Evolutionary conservation across 2,797 vertebrate species (phyloP).

Genomic region (Kryptolebias ocellatus): DNA sequence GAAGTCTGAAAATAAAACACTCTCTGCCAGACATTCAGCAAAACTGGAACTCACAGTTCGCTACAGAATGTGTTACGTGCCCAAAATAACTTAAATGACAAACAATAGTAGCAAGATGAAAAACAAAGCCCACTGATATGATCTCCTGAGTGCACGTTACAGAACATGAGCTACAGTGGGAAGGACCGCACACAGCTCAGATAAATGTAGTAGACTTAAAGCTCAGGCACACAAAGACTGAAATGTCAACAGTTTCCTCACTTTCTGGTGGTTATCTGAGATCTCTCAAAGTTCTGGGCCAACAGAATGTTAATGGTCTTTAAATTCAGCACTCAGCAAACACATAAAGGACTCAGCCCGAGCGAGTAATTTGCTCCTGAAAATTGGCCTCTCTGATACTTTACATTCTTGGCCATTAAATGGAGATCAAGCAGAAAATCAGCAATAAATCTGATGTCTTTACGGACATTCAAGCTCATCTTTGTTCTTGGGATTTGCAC

Average conservation of each 20-base stretch:
- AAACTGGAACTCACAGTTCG: neutral
- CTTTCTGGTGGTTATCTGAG: slow-evolving; percentile 4
- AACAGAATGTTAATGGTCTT: slow-evolving; percentile 68
- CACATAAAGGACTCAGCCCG: slow-evolving; percentile 65
- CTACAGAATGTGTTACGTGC: neutral
- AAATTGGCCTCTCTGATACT: slow-evolving; percentile 64
- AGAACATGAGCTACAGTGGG: neutral
- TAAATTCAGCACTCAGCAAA: slow-evolving; percentile 74
- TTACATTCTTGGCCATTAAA: slow-evolving; percentile 62
- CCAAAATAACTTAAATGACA: neutral
- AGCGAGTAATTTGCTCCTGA: slow-evolving; percentile 65
- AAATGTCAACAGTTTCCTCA: slow-evolving; percentile 46
- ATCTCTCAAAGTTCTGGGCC: slow-evolving; percentile 47
- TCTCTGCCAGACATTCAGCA: neutral
- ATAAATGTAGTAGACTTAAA: slow-evolving; percentile 30
- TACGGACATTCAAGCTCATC: slow-evolving; percentile 50
- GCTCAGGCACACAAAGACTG: slow-evolving; percentile 24
- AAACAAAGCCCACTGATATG: neutral
- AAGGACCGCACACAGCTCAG: neutral
- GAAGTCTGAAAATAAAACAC: neutral
- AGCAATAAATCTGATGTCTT: slow-evolving; percentile 64
- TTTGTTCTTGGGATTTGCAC: slow-evolving; percentile 36
- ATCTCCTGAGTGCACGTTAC: neutral
- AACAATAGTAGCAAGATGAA: neutral
- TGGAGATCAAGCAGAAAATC: slow-evolving; percentile 72